phyloP scores from a whole-genome alignment of 1,140 invertebrate genomes.

The Lucilia sericata region DNA sequence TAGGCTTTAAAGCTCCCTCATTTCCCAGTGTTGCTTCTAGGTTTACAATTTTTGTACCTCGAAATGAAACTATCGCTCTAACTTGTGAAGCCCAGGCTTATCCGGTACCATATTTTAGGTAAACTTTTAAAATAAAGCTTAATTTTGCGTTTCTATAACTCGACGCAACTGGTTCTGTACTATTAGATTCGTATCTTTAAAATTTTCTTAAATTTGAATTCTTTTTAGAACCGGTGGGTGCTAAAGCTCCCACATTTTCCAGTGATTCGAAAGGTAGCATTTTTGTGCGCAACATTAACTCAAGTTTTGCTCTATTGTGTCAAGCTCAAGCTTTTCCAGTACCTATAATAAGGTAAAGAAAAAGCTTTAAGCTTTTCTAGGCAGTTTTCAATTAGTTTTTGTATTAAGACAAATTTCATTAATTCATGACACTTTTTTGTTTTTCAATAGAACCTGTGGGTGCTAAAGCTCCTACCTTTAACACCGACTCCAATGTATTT shows the following conservation, averaged over 20 bases:
- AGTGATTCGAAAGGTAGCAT: slow-evolving; percentile 73
- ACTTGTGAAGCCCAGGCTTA: slow-evolving; percentile 77
- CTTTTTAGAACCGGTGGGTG: slow-evolving; percentile 77
- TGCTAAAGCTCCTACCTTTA: slow-evolving; percentile 76
- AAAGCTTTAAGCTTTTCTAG: not conserved
- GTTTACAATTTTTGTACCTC: slow-evolving; percentile 54
- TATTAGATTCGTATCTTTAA: not conserved
- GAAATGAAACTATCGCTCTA: slow-evolving; percentile 62
- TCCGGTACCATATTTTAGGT: slow-evolving; percentile 76
- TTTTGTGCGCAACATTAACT: slow-evolving; percentile 70
- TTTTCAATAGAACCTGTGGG: slow-evolving; percentile 75
- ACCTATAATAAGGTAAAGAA: slow-evolving; percentile 71
- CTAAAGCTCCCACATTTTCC: slow-evolving; percentile 76
- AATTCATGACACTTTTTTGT: not conserved
- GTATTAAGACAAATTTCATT: not conserved
- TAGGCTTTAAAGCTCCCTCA: slow-evolving; percentile 77
- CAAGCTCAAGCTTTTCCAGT: slow-evolving; percentile 81
- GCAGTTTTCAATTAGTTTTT: slow-evolving; percentile 30
- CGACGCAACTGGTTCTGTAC: slow-evolving; percentile 33
- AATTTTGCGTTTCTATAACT: slow-evolving; percentile 13
- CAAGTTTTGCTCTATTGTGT: slow-evolving; percentile 76
- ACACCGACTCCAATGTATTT: slow-evolving; percentile 73
- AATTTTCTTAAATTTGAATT: not conserved
- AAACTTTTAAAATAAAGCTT: slow-evolving; percentile 46
- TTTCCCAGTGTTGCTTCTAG: slow-evolving; percentile 70